A percentile compares a stretch with the other conserved stretches of the same genome.
phyloP scores from a whole-genome alignment of 2,888 invertebrate genomes.

The Dicyrtoma fusca region DNA sequence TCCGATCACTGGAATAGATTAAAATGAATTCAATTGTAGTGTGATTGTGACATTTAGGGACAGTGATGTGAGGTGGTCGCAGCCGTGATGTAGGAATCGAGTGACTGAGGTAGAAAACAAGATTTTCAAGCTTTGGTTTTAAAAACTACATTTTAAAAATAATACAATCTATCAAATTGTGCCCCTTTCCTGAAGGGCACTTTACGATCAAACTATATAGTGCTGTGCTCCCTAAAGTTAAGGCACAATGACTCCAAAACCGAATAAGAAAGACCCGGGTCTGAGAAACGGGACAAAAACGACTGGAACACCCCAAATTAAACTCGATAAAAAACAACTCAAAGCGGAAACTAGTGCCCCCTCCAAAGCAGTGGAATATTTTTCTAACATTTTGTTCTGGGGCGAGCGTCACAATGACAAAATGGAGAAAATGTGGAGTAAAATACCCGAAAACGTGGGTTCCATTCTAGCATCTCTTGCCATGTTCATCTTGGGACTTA shows the following conservation, averaged over 20 bases:
- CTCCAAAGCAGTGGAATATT: constrained; percentile 10
- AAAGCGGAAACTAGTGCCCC: not conserved
- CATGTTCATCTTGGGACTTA: constrained; percentile 68
- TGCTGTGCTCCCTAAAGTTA: not conserved
- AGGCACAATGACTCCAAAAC: not conserved
- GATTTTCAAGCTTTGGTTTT: no score
- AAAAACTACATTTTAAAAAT: no score
- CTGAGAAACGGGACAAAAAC: not conserved
- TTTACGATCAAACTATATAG: no score
- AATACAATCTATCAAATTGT: no score
- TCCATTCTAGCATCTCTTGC: constrained; percentile 66
- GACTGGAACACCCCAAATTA: no score
- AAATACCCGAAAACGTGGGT: constrained; percentile 64
- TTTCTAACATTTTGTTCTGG: constrained; percentile 60
- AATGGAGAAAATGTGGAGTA: constrained; percentile 65
- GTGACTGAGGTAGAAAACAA: no score
- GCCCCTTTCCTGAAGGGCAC: no score
- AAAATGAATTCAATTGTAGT: not conserved
- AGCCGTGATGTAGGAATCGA: no score
- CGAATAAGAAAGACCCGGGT: not conserved
- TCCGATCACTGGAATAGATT: no score
- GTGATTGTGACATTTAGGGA: not conserved
- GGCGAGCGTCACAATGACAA: constrained; percentile 65
- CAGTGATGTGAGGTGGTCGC: not conserved
- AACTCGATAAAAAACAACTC: no score